A percentile compares a stretch with the other conserved stretches of the same genome.
phyloP scores from a whole-genome alignment of 2,888 invertebrate species.

The Pristionchus mayeri region DNA sequence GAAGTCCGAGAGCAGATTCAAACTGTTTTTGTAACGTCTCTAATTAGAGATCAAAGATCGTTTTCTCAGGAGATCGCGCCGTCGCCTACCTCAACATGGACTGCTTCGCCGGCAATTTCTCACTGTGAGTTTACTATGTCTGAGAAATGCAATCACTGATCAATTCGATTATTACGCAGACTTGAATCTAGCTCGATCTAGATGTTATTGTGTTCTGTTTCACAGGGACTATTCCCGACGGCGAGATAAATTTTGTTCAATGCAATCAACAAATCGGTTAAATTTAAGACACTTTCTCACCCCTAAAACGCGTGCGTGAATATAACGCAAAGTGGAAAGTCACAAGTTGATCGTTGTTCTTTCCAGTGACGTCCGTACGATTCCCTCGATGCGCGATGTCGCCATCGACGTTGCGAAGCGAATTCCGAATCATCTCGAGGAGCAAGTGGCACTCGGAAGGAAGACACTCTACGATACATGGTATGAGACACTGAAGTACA shows the following conservation, averaged over 20 bases:
- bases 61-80: slow-evolving; percentile 69
- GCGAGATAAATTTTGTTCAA: no score
- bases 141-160: no score
- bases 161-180: no score
- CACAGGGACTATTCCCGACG: no score
- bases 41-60: no score
- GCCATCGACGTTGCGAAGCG: slow-evolving; percentile 20
- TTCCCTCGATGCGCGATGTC: slow-evolving; percentile 27
- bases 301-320: background rate
- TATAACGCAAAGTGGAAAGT: background rate
- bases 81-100: slow-evolving; percentile 79
- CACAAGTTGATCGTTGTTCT: slow-evolving; percentile 55
- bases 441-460: slow-evolving; percentile 13
- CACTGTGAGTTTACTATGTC: slow-evolving; percentile 62
- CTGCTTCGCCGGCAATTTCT: slow-evolving; percentile 68
- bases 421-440: slow-evolving; percentile 45
- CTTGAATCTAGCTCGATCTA: no score
- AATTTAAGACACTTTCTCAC: no score
- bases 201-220: no score
- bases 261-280: no score
- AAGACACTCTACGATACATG: slow-evolving; percentile 50
- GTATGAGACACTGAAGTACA: background rate
- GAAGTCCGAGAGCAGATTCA: no score
- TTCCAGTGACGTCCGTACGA: background rate
- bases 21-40: no score